Evolutionary conservation across 2,797 vertebrate species (phyloP), one percentile per base, ranked within the genome.

Genomic region (Iguana delicatissima): DNA sequence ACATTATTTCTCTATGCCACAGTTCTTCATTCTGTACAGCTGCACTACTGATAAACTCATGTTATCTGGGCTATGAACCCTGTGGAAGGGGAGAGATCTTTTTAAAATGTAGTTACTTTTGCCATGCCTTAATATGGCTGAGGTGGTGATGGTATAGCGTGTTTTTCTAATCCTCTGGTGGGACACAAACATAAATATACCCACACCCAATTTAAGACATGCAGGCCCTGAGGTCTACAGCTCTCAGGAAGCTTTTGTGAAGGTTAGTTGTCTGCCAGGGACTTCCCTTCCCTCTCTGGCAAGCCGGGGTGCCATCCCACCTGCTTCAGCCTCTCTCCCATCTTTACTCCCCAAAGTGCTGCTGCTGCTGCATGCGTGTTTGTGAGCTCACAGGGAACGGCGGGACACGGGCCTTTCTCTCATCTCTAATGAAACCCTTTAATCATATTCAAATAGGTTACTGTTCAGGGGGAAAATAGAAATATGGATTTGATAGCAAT

Each of bases 371-470:
- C 93, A 91, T 90, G 96, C 91, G 96, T 97, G 97, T 97, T 97
- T 97, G 97, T 97, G 97, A 97, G 97, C 97, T 97, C 97, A 97
- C 97, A 95, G 95, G 97, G 97, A 98, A 97, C 95, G 89, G 79
- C 89, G 93, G 96, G 97, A 97, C 96, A 96, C 73, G 93, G 97
- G 97, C 97, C 97, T 97, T 97, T 97, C 97, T 97, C 97, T 96
- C 96, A 90, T 96, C 97, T 96, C 97, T 98, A 98, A 98, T 98
- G 98, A 98, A 98, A 98, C 98, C 98, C 98, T 98, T 99, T 99
- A 99, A 99, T 99, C 99, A 99, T 99, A 99, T 99, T 99, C 98
- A 99, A 99, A 99, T 99, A 99, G 99, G 99, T 99, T 99, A 99
- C 99, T 99, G 99, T 99, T 99, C 99, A 99, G 99, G 98, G 97